These are phyloP conservation scores for Chaetoderma sp. DNA, from an alignment of 2,888 invertebrate species.

Conservation along the genomic window DNA sequence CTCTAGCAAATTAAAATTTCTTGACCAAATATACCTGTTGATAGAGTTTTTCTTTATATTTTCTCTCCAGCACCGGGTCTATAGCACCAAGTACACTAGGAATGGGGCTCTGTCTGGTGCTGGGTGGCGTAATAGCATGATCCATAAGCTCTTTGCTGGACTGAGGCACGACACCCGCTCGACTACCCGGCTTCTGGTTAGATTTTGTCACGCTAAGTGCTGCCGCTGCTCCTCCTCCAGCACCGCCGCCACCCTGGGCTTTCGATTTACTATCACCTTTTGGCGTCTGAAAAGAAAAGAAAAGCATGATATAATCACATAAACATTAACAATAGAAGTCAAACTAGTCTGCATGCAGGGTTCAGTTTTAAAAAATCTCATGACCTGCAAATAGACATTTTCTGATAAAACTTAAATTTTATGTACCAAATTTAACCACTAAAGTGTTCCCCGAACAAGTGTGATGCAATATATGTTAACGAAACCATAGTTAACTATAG, in stretches of 20 bases:
- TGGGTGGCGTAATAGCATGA: constrained; percentile 38
- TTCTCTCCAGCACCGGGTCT: constrained; percentile 43
- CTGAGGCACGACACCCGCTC: background rate
- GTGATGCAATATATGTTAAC: background rate
- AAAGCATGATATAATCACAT: background rate
- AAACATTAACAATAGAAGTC: background rate
- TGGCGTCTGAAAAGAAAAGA: background rate
- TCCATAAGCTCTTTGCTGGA: no score
- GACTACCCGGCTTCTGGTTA: no score
- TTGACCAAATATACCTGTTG: constrained; percentile 44
- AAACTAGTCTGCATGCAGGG: no score
- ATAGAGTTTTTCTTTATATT: constrained; percentile 54
- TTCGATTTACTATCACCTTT: background rate
- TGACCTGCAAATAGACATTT: no score
- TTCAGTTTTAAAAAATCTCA: no score
- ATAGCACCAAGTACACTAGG: constrained; percentile 30
- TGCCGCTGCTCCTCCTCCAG: no score
- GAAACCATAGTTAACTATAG: no score
- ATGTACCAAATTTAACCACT: background rate
- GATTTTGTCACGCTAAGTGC: no score
- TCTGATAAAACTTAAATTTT: background rate
- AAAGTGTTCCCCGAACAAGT: background rate
- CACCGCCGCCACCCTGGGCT: no score
- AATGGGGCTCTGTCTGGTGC: constrained; percentile 24
- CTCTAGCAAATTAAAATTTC: no score